Evolutionary conservation across 2,113 vertebrate genomes (phyloP).

Genomic region (human (Homo sapiens)): DNA sequence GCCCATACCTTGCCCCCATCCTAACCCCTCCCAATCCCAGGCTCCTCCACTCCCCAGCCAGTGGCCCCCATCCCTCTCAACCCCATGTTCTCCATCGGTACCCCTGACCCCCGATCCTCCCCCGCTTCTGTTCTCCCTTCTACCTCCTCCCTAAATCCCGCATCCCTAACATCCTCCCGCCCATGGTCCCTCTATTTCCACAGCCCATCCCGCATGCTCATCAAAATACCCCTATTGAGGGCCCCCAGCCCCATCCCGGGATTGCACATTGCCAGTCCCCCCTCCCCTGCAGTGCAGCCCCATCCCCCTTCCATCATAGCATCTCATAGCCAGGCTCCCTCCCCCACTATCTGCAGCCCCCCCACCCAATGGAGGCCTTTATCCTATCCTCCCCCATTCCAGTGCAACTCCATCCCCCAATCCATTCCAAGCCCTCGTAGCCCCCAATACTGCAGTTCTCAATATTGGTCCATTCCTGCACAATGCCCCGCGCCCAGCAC

Average conservation of each 20-base stretch:
- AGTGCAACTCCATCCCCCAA: conserved; percentile 48
- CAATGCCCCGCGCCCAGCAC: conserved; percentile 35
- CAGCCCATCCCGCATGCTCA: conserved; percentile 24
- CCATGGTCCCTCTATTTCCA: conserved; percentile 41
- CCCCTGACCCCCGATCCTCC: conserved; percentile 17
- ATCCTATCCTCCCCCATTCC: conserved; percentile 58
- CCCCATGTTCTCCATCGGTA: conserved; percentile 48
- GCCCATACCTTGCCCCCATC: conserved; percentile 58
- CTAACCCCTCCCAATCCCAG: conserved; percentile 41
- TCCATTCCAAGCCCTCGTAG: background rate
- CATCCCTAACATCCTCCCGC: conserved; percentile 44
- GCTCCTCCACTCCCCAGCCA: conserved; percentile 42
- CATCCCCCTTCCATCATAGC: conserved; percentile 57
- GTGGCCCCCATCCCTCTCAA: conserved; percentile 50
- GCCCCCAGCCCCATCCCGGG: conserved; percentile 44
- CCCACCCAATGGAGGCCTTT: conserved; percentile 65
- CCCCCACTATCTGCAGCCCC: conserved; percentile 73
- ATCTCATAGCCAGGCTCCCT: conserved; percentile 63
- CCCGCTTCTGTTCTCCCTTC: background rate
- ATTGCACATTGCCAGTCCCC: conserved; percentile 54
- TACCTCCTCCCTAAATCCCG: conserved; percentile 52
- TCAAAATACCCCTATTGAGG: conserved; percentile 57
- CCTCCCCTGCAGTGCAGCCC: conserved; percentile 67
- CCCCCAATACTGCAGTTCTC: conserved; percentile 53
- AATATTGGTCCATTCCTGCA: conserved; percentile 36